Conservation (phyloP, 2,888 invertebrate genomes). For the Enchytraeus crypticus region DNA sequence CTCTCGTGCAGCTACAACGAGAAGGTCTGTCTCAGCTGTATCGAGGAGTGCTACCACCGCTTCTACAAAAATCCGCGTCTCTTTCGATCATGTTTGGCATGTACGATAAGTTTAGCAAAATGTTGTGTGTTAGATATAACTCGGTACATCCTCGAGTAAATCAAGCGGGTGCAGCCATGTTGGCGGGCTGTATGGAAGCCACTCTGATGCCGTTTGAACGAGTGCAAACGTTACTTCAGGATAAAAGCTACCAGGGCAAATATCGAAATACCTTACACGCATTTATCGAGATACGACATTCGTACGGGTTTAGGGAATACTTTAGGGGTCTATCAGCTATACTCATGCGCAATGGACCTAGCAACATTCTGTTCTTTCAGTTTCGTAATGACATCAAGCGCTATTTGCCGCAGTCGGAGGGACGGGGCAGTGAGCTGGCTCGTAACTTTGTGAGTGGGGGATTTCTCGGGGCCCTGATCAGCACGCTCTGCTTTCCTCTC, state of each 20-base stretch:
- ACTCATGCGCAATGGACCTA: conserved; percentile 79
- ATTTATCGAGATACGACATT: conserved; percentile 54
- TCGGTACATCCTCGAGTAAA: conserved; percentile 25
- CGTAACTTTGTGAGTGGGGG: conserved; percentile 70
- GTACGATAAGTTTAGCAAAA: conserved; percentile 54
- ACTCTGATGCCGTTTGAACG: conserved; percentile 87
- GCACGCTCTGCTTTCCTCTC: conserved; percentile 87
- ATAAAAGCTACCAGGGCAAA: conserved; percentile 57
- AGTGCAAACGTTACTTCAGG: conserved; percentile 81
- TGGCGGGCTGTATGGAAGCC: conserved; percentile 74
- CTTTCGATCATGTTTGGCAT: conserved; percentile 95
- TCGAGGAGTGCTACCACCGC: conserved; percentile 81
- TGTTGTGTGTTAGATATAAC: conserved; percentile 49
- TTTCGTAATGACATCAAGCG: conserved; percentile 65
- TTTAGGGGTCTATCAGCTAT: conserved; percentile 85
- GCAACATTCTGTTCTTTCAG: conserved; percentile 88
- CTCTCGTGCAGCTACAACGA: conserved; percentile 60
- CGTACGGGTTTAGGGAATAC: conserved; percentile 76
- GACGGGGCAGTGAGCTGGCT: conserved; percentile 29
- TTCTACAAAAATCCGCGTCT: conserved; percentile 84
- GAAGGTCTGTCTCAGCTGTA: conserved; percentile 79
- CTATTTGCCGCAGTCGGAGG: conserved; percentile 40
- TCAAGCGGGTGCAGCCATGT: conserved; percentile 49
- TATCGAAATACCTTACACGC: conserved; percentile 80
- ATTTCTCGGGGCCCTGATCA: conserved; percentile 80